Evolutionary conservation across 2,888 invertebrate genomes (phyloP), one percentile per base, ranked within the genome.

Genomic region (Drosophila hawaiiensis): DNA sequence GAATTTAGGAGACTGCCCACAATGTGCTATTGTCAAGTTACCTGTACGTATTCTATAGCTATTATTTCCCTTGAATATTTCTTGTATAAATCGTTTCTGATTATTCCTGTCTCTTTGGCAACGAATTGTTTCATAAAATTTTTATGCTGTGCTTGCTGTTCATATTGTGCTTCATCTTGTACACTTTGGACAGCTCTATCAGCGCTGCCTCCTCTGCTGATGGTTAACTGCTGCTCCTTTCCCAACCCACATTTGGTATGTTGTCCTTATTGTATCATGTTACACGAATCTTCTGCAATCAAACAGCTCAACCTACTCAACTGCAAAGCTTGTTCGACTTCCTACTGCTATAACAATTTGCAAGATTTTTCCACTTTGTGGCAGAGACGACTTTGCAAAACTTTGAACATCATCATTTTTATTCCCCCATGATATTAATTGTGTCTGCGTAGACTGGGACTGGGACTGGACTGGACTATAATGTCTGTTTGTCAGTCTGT

Each of bases 321-420:
- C 43, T 61, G 12, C 25, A 33, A 28, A 55, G 41, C 78, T 59
- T 66, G 68, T 78, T 66, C 53, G 25, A 78, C 82, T 78, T 73
- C 73, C 78, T 68, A 77, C 81, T 61, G 37, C 7, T 47, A 25
- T 9, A 55, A 63, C 63, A 54, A 33, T 47, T 55, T 29, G n/a
- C 56, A 52, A 52, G 61, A 59, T 39, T 31, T 56, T 39, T 31
- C 62, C 60, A 70, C 54, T 55, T 61, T 25, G 49, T 43, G 39
- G 19, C n/a, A 49, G 31, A 35, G 31, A n/a, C 60, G 31, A n/a
- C 60, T 25, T 41, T 55, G 55, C 43, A n/a, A 43, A 22, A 58
- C 35, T 64, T 37, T 56, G 47, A 71, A 70, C 67, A 73, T 73
- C 67, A 70, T 75, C 64, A 81, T 70, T 68, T 63, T 75, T 25